These are phyloP conservation scores for Leucoptera coffeella DNA, from an alignment of 2,888 invertebrate genomes.

Conservation along the genomic window DNA sequence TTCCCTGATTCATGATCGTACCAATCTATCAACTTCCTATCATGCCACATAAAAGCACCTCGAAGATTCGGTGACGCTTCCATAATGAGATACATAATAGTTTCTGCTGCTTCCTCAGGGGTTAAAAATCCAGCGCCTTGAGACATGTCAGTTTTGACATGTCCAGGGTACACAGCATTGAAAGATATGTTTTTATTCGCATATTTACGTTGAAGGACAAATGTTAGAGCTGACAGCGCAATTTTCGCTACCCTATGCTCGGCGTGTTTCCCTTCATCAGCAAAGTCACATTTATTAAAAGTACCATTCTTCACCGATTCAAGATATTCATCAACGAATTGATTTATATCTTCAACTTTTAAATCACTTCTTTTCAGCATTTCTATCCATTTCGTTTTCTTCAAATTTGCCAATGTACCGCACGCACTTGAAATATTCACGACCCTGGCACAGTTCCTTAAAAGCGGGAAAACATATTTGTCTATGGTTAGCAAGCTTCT, in stretches of 20 bases:
- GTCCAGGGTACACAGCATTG: conserved; percentile 33
- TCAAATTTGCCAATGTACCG: conserved; percentile 34
- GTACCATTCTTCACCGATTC: conserved; percentile 31
- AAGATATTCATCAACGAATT: conserved; percentile 30
- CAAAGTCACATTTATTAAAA: conserved; percentile 29
- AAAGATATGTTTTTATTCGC: conserved; percentile 23
- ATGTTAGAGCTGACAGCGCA: conserved; percentile 29
- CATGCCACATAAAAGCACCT: conserved; percentile 61
- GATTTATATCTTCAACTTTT: conserved; percentile 21
- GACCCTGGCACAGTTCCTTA: conserved; percentile 64
- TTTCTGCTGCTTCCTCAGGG: conserved; percentile 51
- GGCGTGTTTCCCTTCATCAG: conserved; percentile 36
- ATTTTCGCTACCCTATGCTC: conserved; percentile 38
- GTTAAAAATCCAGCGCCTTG: conserved; percentile 50
- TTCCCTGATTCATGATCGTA: too few relatives aligned
- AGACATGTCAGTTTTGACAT: conserved; percentile 30
- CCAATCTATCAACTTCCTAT: conserved; percentile 59
- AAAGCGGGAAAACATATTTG: conserved; percentile 58
- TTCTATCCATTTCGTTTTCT: conserved; percentile 24
- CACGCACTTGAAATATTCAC: conserved; percentile 60
- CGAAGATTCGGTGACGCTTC: conserved; percentile 54
- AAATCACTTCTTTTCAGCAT: conserved; percentile 19
- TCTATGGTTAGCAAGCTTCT: conserved; percentile 26
- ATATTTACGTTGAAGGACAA: conserved; percentile 28
- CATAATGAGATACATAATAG: conserved; percentile 57